Conservation (phyloP, 2,797 vertebrate species). For the Mionectes olivaceus region DNA sequence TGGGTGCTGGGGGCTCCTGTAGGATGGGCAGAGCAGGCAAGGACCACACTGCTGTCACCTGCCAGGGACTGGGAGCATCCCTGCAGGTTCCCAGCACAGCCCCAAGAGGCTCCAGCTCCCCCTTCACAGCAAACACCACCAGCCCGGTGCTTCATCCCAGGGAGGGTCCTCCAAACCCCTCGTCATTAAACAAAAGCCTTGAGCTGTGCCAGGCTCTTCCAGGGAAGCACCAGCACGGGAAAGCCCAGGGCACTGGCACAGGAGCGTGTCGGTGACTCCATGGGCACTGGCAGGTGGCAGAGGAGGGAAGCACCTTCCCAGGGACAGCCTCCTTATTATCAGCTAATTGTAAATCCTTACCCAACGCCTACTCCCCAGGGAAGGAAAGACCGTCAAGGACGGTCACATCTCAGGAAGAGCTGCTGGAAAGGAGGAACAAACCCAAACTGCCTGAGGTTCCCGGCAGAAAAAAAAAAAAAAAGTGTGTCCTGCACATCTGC, state of each 20-base stretch:
- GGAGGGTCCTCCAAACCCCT: not conserved
- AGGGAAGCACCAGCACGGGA: not conserved
- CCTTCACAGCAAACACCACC: not conserved
- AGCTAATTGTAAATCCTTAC: slow-evolving; percentile 12
- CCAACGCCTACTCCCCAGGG: not conserved
- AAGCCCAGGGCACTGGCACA: not conserved
- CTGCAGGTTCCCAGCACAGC: not conserved
- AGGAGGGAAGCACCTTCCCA: not conserved
- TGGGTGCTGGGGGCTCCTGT: not conserved
- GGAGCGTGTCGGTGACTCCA: fast-evolving
- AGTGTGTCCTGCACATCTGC: not conserved
- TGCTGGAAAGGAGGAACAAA: not conserved
- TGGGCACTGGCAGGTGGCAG: not conserved
- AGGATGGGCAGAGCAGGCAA: not conserved
- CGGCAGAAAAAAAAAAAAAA: not conserved
- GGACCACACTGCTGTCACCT: fast-evolving
- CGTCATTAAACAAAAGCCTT: not conserved
- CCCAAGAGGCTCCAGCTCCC: not conserved
- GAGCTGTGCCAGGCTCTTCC: fast-evolving
- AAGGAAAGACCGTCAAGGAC: slow-evolving; percentile 33
- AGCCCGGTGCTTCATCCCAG: not conserved
- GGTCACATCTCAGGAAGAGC: not conserved
- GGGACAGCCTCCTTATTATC: not conserved
- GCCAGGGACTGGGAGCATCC: not conserved
- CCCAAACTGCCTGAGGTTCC: not conserved